Percentiles rank a stretch among this genome's conserved stretches.
Conservation (phyloP, 2,888 invertebrate genomes). For the Aphodius granarius region DNA sequence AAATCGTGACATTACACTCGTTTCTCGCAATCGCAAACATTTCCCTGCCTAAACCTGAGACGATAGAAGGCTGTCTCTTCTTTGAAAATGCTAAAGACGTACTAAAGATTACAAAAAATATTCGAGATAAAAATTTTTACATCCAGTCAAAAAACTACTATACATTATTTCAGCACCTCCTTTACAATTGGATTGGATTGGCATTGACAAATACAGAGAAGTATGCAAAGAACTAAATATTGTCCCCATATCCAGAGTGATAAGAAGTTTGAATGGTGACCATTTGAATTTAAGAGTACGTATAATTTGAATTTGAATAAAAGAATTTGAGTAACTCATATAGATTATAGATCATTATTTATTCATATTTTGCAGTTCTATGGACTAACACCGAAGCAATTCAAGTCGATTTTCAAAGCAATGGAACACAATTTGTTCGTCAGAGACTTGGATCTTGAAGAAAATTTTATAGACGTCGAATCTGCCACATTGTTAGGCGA, state of each 20-base stretch:
- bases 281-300: conserved; percentile 47
- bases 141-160: too few species aligned
- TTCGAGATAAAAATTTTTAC: too few species aligned
- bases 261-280: conserved; percentile 41
- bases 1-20: too few species aligned
- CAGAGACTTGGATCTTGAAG: conserved; percentile 48
- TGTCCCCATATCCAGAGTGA: conserved; percentile 47
- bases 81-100: too few species aligned
- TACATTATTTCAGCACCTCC: conserved; percentile 36
- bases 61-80: too few species aligned
- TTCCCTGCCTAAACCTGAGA: too few species aligned
- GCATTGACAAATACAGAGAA: conserved; percentile 47
- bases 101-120: too few species aligned
- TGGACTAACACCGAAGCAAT: conserved; percentile 46
- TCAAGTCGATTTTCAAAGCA: conserved; percentile 47
- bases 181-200: conserved; percentile 42
- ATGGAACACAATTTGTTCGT: conserved; percentile 48
- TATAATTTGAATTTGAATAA: too few species aligned
- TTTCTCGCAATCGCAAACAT: too few species aligned
- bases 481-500: conserved; percentile 49
- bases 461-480: conserved; percentile 51
- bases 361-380: conserved; percentile 43
- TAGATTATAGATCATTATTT: background rate
- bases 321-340: too few species aligned
- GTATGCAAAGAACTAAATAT: conserved; percentile 49